A percentile compares a stretch with the other conserved stretches of the same genome.
phyloP scores from a whole-genome alignment of 1,140 invertebrate species.

The Drosophila orosa region DNA sequence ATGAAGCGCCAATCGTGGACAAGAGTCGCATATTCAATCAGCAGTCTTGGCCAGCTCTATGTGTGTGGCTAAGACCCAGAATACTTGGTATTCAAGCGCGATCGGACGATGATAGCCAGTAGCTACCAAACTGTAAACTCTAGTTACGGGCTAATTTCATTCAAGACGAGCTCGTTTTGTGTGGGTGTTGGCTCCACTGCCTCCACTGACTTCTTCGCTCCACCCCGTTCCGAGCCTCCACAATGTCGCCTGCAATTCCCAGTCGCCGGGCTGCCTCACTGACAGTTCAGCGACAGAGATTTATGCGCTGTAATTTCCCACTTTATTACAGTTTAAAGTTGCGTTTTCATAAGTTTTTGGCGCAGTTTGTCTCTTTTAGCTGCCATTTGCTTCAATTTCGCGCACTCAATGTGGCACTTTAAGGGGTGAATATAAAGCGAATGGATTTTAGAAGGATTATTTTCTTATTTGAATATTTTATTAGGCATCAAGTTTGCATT shows the following conservation, averaged over 20 bases:
- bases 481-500: neutral
- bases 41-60: constrained; percentile 19
- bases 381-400: constrained; percentile 68
- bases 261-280: constrained; percentile 26
- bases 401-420: constrained; percentile 45
- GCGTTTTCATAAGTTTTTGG: constrained; percentile 76
- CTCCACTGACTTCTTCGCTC: constrained; percentile 20
- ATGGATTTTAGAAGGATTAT: neutral
- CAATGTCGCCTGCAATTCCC: constrained; percentile 17
- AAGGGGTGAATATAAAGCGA: constrained; percentile 6
- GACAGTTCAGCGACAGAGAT: constrained; percentile 77
- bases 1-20: constrained; percentile 71
- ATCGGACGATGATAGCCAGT: constrained; percentile 37
- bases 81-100: constrained; percentile 59
- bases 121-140: constrained; percentile 74
- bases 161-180: constrained; percentile 55
- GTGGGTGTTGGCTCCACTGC: constrained; percentile 69
- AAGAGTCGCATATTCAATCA: constrained; percentile 61
- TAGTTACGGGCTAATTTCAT: constrained; percentile 66
- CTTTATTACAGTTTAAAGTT: constrained; percentile 82
- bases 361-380: constrained; percentile 59
- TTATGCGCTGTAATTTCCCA: constrained; percentile 81
- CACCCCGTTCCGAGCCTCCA: neutral
- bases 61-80: constrained; percentile 36
- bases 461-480: neutral